Evolutionary conservation across 2,797 vertebrate species (phyloP).

Genomic region (Hydrophis major): DNA sequence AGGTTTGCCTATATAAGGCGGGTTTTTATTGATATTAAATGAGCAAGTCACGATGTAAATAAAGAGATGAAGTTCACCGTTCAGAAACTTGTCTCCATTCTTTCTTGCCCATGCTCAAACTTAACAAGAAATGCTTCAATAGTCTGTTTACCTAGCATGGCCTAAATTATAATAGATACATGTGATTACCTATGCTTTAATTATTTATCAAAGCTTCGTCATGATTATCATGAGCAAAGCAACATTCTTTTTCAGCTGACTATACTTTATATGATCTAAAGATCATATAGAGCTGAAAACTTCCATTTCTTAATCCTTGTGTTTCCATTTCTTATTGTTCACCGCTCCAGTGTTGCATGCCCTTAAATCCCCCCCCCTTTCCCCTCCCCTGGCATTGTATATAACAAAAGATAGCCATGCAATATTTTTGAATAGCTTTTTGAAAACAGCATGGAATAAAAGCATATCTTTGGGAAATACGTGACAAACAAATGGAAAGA

Average conservation of each 20-base stretch:
- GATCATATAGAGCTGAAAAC: not conserved
- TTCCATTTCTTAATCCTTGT: not conserved
- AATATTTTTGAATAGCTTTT: slow-evolving; percentile 31
- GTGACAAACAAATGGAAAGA: not conserved
- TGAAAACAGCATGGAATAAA: slow-evolving; percentile 26
- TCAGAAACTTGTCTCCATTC: too few species aligned
- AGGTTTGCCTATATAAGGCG: too few species aligned
- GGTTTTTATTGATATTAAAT: too few species aligned
- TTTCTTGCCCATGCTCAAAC: too few species aligned
- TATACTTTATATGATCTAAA: slow-evolving; percentile 1
- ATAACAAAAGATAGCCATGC: slow-evolving; percentile 20
- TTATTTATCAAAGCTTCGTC: slow-evolving; percentile 26
- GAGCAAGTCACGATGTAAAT: too few species aligned
- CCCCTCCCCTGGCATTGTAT: not conserved
- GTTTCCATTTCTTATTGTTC: slow-evolving; percentile 35
- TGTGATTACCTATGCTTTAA: slow-evolving; percentile 32
- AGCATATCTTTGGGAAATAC: slow-evolving; percentile 10
- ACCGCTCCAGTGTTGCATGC: not conserved
- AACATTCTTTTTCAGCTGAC: slow-evolving; percentile 36
- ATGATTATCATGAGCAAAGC: slow-evolving; percentile 6
- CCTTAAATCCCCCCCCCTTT: not conserved
- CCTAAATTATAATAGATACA: slow-evolving; percentile 36
- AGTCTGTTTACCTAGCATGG: slow-evolving; percentile 23
- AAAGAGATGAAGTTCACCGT: too few species aligned
- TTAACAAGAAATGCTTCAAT: slow-evolving; percentile 19